Evolutionary conservation across 2,888 invertebrate species (phyloP).

Genomic region (Emmelina monodactyla): DNA sequence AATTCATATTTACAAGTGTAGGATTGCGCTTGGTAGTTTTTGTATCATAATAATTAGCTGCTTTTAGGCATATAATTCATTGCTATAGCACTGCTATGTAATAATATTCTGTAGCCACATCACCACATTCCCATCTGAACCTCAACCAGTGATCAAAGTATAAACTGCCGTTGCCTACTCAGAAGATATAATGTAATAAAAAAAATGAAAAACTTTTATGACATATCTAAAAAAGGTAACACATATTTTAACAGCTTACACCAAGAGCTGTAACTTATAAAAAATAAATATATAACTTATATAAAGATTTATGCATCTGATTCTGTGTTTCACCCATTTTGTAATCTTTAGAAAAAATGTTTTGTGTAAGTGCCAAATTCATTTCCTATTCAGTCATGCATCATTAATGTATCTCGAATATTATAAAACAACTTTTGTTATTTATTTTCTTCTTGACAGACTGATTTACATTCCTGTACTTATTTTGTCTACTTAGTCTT

Average conservation of each 20-base stretch:
- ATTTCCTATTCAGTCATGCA: slow-evolving; percentile 19
- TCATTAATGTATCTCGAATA: slow-evolving; percentile 1
- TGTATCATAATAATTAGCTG: slow-evolving; percentile 36
- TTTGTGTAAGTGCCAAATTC: slow-evolving; percentile 35
- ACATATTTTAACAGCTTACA: no score
- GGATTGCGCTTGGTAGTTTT: slow-evolving; percentile 30
- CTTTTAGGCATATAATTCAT: slow-evolving; percentile 22
- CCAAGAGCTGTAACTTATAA: not conserved
- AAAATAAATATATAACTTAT: not conserved
- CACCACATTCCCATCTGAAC: not conserved
- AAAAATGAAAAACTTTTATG: no score
- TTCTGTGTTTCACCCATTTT: not conserved
- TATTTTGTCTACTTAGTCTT: no score
- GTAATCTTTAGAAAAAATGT: slow-evolving; percentile 15
- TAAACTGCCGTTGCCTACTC: not conserved
- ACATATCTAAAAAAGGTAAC: not conserved
- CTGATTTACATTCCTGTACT: slow-evolving; percentile 6
- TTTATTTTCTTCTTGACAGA: slow-evolving; percentile 1
- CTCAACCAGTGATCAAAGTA: not conserved
- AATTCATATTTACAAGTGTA: slow-evolving; percentile 39
- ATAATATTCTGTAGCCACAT: not conserved
- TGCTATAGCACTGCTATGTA: not conserved
- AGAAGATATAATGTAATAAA: not conserved
- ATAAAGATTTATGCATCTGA: not conserved
- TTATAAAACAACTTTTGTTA: not conserved